Conservation (phyloP, 2,888 invertebrate species). For the Piscicola geometra region DNA sequence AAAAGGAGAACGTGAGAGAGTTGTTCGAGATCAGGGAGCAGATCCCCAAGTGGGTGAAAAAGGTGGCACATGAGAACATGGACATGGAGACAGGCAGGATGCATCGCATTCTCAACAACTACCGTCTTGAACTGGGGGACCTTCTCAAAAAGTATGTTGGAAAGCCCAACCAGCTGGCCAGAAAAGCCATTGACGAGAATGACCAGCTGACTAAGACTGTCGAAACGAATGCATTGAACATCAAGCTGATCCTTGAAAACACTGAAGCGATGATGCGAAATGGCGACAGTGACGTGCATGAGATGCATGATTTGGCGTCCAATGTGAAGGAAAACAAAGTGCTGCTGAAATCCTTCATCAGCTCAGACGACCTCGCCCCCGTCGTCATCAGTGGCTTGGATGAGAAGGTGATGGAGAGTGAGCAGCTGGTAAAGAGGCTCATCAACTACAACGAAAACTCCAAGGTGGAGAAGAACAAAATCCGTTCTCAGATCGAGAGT, state of each 20-base stretch:
- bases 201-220: slow-evolving; percentile 23
- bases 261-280: slow-evolving; percentile 30
- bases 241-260: slow-evolving; percentile 30
- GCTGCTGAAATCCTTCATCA: slow-evolving; percentile 17
- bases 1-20: slow-evolving; percentile 33
- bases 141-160: slow-evolving; percentile 28
- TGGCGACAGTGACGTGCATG: slow-evolving; percentile 26
- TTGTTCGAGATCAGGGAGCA: slow-evolving; percentile 29
- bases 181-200: slow-evolving; percentile 27
- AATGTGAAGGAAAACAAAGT: slow-evolving; percentile 33
- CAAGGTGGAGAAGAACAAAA: not conserved
- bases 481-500: not conserved
- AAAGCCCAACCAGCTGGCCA: slow-evolving; percentile 29
- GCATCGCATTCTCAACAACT: slow-evolving; percentile 23
- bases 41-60: slow-evolving; percentile 31
- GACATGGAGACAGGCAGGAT: slow-evolving; percentile 19
- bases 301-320: slow-evolving; percentile 33
- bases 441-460: not conserved
- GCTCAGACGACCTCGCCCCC: not conserved
- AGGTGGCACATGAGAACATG: slow-evolving; percentile 25
- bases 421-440: not conserved
- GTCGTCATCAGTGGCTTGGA: not conserved
- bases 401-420: slow-evolving; percentile 9
- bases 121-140: slow-evolving; percentile 26
- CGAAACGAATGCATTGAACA: slow-evolving; percentile 22